These are phyloP conservation scores for Manis pentadactyla DNA, from an alignment of 2,797 vertebrate genomes.

Conservation along the genomic window DNA sequence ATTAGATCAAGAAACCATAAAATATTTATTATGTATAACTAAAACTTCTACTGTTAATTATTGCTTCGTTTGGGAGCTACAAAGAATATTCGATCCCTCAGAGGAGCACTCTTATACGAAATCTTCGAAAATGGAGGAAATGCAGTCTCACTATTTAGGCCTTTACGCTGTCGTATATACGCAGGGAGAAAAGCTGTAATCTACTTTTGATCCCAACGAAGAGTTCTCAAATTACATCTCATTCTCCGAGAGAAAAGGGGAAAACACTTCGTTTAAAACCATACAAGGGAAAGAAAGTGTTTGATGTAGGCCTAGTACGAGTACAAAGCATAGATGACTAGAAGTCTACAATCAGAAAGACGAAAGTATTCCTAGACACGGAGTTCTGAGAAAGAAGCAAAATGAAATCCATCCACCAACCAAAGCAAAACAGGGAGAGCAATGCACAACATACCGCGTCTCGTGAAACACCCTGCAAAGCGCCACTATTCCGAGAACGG, in stretches of 20 bases:
- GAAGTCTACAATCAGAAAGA: background rate
- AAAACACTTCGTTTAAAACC: background rate
- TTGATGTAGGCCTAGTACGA: background rate
- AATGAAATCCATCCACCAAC: background rate
- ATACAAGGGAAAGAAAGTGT: fast-evolving
- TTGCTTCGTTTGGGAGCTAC: background rate
- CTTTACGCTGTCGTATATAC: background rate
- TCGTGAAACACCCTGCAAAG: background rate
- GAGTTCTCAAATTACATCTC: background rate
- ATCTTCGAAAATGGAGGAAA: background rate
- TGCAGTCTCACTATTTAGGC: conserved; percentile 32
- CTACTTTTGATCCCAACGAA: background rate
- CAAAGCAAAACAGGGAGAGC: background rate
- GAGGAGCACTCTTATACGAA: background rate
- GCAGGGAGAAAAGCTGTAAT: background rate
- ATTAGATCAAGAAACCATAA: background rate
- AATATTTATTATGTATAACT: background rate
- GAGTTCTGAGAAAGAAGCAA: background rate
- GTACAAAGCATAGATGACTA: fast-evolving
- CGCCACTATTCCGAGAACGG: conserved; percentile 38
- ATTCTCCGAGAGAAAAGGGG: background rate
- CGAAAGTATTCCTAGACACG: background rate
- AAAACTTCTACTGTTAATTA: background rate
- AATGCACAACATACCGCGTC: fast-evolving
- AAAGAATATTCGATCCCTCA: background rate